These are phyloP conservation scores for Acronicta psi DNA, from an alignment of 2,888 invertebrate species.

Conservation along the genomic window DNA sequence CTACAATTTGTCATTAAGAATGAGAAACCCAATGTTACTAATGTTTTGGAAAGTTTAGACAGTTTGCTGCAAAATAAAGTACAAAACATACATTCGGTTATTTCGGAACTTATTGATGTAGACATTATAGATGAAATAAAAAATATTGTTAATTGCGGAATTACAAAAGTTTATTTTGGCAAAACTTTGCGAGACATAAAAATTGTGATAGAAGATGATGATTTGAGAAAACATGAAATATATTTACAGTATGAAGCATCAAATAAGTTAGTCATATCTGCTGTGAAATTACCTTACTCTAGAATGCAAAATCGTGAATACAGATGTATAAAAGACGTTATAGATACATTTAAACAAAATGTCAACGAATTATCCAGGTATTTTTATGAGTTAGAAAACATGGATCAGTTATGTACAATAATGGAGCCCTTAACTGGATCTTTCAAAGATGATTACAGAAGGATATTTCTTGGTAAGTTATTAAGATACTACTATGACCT, in stretches of 20 bases:
- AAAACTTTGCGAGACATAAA: conserved; percentile 75
- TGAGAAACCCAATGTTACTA: conserved; percentile 12
- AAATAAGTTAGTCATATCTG: conserved; percentile 65
- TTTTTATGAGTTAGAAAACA: conserved; percentile 75
- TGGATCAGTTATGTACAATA: conserved; percentile 73
- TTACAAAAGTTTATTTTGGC: conserved; percentile 70
- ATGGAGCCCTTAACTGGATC: conserved; percentile 76
- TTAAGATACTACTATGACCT: no score
- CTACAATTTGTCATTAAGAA: neutral
- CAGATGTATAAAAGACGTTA: conserved; percentile 66
- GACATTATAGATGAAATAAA: conserved; percentile 73
- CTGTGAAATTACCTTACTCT: conserved; percentile 70
- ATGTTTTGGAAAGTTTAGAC: conserved; percentile 28
- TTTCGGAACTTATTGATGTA: conserved; percentile 65
- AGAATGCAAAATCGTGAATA: conserved; percentile 69
- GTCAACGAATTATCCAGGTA: conserved; percentile 68
- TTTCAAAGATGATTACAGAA: conserved; percentile 79
- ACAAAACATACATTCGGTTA: conserved; percentile 35
- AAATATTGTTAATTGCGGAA: conserved; percentile 35
- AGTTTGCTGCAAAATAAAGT: conserved; percentile 18
- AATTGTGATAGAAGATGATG: conserved; percentile 67
- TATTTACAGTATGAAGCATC: conserved; percentile 66
- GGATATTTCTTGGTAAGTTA: conserved; percentile 74
- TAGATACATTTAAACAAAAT: conserved; percentile 62
- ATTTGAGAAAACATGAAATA: conserved; percentile 70